These are phyloP conservation scores for Drosophila aff. DNA, from an alignment of 1,140 invertebrate species.

Conservation along the genomic window DNA sequence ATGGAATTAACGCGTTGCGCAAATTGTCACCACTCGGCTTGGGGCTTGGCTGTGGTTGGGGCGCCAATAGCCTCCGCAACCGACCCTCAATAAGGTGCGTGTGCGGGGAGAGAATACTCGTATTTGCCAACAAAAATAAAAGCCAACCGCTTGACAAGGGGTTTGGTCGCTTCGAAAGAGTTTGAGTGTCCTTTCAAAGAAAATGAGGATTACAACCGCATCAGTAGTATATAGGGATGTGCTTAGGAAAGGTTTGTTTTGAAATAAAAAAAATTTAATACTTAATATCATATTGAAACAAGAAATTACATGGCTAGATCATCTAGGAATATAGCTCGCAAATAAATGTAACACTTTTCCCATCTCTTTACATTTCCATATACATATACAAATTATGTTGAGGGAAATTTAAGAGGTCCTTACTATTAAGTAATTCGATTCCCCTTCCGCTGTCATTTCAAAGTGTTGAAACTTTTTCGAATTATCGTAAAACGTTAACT, in stretches of 20 bases:
- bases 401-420: neutral
- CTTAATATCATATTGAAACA: too few species aligned
- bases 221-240: too few species aligned
- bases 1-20: conserved; percentile 75
- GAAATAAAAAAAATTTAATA: too few species aligned
- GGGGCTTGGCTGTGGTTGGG: conserved; percentile 7
- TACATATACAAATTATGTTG: conserved; percentile 6
- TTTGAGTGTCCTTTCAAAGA: neutral
- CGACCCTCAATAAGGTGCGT: conserved; percentile 24
- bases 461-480: conserved; percentile 31
- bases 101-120: neutral
- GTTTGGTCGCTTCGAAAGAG: conserved; percentile 6
- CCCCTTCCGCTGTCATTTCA: neutral
- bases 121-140: neutral
- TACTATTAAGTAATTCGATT: conserved; percentile 16
- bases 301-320: too few species aligned
- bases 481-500: conserved; percentile 54
- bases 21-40: conserved; percentile 60
- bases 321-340: too few species aligned
- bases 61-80: neutral
- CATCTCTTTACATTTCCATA: neutral
- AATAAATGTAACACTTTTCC: too few species aligned
- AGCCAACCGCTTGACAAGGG: conserved; percentile 15
- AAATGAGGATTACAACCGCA: neutral
- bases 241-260: too few species aligned